Evolutionary conservation across 2,888 invertebrate species (phyloP).

Genomic region (Scaptomyza polygonia): DNA sequence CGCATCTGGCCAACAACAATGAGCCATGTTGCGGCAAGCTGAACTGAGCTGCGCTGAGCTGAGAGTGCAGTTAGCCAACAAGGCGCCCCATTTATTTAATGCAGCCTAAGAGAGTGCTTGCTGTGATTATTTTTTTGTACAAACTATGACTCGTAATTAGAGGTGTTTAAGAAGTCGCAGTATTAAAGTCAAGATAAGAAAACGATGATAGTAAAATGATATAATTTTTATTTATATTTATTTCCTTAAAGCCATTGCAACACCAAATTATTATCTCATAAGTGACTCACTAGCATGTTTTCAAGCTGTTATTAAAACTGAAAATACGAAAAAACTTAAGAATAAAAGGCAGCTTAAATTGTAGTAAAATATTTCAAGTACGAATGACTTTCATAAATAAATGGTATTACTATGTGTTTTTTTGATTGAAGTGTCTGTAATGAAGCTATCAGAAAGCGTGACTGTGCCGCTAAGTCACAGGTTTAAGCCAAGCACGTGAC

Average conservation of each 20-base stretch:
- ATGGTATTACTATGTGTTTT: constrained; percentile 6
- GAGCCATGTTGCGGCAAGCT: constrained; percentile 20
- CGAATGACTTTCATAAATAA: constrained; percentile 33
- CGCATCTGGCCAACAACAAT: constrained; percentile 34
- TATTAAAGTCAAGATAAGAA: background rate
- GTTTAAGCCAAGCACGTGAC: constrained; percentile 18
- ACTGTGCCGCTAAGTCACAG: constrained; percentile 22
- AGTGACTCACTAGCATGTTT: constrained; percentile 28
- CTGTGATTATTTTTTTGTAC: background rate
- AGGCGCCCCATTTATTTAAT: constrained; percentile 46
- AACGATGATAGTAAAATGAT: background rate
- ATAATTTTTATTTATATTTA: no score
- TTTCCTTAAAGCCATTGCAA: no score
- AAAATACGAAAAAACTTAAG: background rate
- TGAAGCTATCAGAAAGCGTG: constrained; percentile 39
- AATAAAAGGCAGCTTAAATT: constrained; percentile 15
- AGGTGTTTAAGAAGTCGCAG: background rate
- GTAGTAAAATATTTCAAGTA: constrained; percentile 16
- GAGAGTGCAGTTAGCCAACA: constrained; percentile 31
- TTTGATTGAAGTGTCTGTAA: constrained; percentile 27
- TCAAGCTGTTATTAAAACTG: constrained; percentile 13
- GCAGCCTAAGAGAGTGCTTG: constrained; percentile 6
- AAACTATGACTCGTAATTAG: no score
- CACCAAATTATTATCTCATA: background rate
- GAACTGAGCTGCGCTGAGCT: constrained; percentile 1